Base-by-base conservation (phyloP, 2,888 invertebrate species). In the Ophion costatus region DNA sequence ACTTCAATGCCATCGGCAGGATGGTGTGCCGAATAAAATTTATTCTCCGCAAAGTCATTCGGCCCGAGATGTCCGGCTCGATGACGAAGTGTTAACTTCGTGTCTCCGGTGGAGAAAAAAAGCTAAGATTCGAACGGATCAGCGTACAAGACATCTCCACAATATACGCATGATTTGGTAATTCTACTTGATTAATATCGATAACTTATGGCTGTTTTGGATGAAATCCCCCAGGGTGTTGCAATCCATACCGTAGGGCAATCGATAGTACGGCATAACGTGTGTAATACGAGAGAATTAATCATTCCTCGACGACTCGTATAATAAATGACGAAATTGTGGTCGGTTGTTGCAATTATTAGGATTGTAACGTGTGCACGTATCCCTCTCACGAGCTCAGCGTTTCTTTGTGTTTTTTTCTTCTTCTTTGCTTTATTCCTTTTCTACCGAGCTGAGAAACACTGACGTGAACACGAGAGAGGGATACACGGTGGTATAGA, bases 281-380 rank as follows among this genome's bases (percentile, higher is more conserved):
- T 0, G 71, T 73, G 79, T 80, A 70, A 82, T 61, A 42, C 73
- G 61, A 77, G 81, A 79, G 59, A 74, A 79, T 56, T 59, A 75
- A 80, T 66, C 42, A 59, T 80, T 33, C n/a, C 57, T 38, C 61
- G 71, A 76, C 45, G 66, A 79, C 20, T 59, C 33, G 57, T 63
- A 63, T 77, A 64, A 82, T 77, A 77, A 82, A 74, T 85, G 76
- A 82, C 77, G 82, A 82, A 82, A 82, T 73, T 80, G 79, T 59
- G 74, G 80, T 77, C 51, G 69, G 57, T 77, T 77, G 80, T 80
- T 85, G 85, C 82, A 74, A 77, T 77, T 80, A 82, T 82, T 74
- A 69, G 61, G 73, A 82, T 56, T 69, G 61, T 73, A 74, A 76
- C 67, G 45, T 66, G 33, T n/a, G 1, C 57, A 1, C 14, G 24